These are phyloP conservation scores for Acrocyrtus sp. DNA, from an alignment of 2,888 invertebrate species.

Conservation along the genomic window DNA sequence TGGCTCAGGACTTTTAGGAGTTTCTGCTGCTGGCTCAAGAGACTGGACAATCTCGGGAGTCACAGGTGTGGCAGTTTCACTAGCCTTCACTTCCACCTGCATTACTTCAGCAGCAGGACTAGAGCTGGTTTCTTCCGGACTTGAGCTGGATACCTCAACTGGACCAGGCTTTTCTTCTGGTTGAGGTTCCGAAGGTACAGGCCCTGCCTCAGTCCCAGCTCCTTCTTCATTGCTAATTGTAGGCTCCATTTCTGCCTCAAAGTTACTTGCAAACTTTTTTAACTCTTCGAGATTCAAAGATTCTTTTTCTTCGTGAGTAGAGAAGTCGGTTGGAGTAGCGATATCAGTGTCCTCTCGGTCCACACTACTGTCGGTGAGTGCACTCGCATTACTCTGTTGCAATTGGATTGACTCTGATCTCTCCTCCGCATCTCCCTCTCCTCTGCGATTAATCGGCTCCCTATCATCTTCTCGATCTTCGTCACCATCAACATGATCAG, in stretches of 20 bases:
- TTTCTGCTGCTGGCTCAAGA: not conserved
- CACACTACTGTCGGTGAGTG: constrained; percentile 29
- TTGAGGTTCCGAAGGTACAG: not conserved
- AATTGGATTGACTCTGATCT: constrained; percentile 21
- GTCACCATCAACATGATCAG: too few species aligned
- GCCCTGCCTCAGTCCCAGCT: not conserved
- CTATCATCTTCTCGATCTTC: constrained; percentile 14
- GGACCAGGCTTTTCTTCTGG: not conserved
- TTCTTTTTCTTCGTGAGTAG: constrained; percentile 8
- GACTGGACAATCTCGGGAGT: too few species aligned
- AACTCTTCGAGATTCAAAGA: constrained; percentile 18
- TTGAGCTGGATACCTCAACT: too few species aligned
- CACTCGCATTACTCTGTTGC: constrained; percentile 15
- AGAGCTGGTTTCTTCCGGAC: too few species aligned
- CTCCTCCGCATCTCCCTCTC: constrained; percentile 5
- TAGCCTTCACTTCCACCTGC: not conserved
- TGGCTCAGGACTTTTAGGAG: too few species aligned
- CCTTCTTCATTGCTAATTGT: not conserved
- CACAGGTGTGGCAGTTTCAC: not conserved
- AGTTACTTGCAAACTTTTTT: constrained; percentile 19
- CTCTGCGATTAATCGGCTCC: constrained; percentile 3
- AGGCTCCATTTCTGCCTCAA: constrained; percentile 21
- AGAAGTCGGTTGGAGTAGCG: constrained; percentile 30
- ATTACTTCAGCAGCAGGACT: not conserved
- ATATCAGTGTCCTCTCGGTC: constrained; percentile 37